Evolutionary conservation across 35 echinoderm and acorn worm genomes (phyloP).

Genomic region (Ptychodera flava): DNA sequence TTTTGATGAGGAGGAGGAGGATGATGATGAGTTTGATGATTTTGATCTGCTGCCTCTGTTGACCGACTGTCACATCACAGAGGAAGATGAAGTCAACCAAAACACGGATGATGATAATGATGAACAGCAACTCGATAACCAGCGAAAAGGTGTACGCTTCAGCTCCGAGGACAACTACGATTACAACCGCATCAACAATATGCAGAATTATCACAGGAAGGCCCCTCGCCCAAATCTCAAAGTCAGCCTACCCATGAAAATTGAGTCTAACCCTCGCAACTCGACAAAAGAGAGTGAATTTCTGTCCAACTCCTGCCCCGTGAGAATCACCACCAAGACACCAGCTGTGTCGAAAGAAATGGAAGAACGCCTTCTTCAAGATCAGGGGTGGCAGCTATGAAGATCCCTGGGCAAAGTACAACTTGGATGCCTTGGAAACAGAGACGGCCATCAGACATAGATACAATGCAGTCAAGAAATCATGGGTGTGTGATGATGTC

Average conservation of each 20-base stretch:
- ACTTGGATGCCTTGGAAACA: constrained; percentile 52
- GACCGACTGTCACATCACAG: neutral
- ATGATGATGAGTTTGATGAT: neutral
- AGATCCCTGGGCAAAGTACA: constrained; percentile 77
- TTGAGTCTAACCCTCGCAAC: neutral
- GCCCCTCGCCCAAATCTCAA: neutral
- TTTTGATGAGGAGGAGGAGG: neutral
- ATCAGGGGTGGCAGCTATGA: constrained; percentile 8
- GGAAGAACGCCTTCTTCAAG: constrained; percentile 66
- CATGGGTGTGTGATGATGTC: constrained; percentile 75
- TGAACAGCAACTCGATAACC: neutral
- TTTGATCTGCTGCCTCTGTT: neutral
- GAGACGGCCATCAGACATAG: constrained; percentile 66
- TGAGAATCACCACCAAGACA: neutral
- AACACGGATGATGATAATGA: neutral
- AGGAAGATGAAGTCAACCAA: neutral
- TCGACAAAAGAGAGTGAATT: neutral
- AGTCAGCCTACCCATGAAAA: neutral
- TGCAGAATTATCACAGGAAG: neutral
- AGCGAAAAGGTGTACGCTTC: neutral
- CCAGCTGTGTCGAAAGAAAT: neutral
- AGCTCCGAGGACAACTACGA: neutral
- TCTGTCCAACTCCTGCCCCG: neutral
- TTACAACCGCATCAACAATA: neutral
- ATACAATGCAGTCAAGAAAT: constrained; percentile 62